Percentiles rank a stretch among this genome's conserved stretches.
Conservation (phyloP, 2,797 vertebrate species). For the Hydrolagus colliei region DNA sequence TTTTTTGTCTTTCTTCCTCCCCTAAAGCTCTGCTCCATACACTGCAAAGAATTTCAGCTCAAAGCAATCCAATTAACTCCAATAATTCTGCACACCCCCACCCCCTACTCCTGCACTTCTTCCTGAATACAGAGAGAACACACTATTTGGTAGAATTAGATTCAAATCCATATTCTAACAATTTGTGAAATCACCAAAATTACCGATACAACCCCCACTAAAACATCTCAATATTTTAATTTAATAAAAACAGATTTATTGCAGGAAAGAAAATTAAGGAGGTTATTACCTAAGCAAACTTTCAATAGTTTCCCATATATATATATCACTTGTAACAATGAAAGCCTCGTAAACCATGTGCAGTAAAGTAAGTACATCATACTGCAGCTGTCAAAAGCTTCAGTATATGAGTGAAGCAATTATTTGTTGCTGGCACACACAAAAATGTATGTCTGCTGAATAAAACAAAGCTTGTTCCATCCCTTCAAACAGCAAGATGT, state of each 20-base stretch:
- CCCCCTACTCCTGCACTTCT: not conserved
- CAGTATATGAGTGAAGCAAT: too few relatives aligned
- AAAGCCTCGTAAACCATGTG: not conserved
- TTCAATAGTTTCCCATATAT: not conserved
- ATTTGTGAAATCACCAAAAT: not conserved
- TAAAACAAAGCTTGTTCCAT: too few relatives aligned
- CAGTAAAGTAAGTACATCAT: too few relatives aligned
- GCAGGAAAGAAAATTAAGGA: not conserved
- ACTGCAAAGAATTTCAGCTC: not conserved
- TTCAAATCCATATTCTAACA: not conserved
- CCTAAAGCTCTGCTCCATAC: not conserved
- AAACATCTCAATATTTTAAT: not conserved
- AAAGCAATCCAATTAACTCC: not conserved
- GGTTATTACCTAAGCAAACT: not conserved
- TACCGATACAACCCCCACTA: not conserved
- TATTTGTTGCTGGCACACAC: too few relatives aligned
- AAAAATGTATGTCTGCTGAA: too few relatives aligned
- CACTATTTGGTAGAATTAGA: not conserved
- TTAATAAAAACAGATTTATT: not conserved
- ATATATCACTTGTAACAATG: not conserved
- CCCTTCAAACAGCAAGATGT: too few relatives aligned
- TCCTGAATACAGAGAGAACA: not conserved
- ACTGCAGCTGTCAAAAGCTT: too few relatives aligned
- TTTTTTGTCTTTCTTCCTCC: too few relatives aligned
- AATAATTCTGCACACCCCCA: not conserved